These are phyloP conservation scores for Tetropium fuscum DNA, from an alignment of 2,888 invertebrate species.

Conservation along the genomic window DNA sequence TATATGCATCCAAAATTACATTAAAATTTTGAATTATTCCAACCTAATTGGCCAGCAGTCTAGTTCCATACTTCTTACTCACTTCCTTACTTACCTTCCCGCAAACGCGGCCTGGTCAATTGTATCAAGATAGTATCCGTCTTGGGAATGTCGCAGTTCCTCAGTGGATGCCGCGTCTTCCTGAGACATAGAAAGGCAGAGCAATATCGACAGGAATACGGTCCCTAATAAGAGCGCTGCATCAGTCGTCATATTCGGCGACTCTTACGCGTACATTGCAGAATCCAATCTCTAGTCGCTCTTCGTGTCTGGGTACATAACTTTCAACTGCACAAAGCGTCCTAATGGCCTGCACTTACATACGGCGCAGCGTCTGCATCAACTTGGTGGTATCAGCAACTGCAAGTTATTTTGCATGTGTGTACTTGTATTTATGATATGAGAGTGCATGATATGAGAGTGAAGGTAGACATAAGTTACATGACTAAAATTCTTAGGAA, in stretches of 20 bases:
- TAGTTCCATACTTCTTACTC: no score
- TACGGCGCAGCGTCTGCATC: neutral
- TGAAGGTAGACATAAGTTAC: no score
- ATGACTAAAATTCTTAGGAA: no score
- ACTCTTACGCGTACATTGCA: conserved; percentile 17
- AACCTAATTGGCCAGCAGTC: conserved; percentile 10
- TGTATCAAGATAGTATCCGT: conserved; percentile 55
- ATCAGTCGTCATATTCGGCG: conserved; percentile 23
- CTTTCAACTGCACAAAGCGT: conserved; percentile 4
- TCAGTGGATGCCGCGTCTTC: conserved; percentile 20
- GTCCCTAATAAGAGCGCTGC: conserved; percentile 17
- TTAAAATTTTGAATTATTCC: no score
- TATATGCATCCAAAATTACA: no score
- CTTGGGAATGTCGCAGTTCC: conserved; percentile 38
- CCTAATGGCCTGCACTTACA: neutral
- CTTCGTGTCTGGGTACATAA: conserved; percentile 9
- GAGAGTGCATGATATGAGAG: no score
- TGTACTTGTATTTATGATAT: no score
- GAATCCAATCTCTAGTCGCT: neutral
- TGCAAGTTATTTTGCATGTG: conserved; percentile 1
- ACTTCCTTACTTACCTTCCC: conserved; percentile 50
- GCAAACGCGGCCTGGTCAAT: conserved; percentile 50
- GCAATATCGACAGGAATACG: conserved; percentile 10
- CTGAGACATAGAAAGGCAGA: conserved; percentile 25
- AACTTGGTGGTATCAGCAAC: conserved; percentile 4